Evolutionary conservation across 2,888 invertebrate species (phyloP), one percentile per base, ranked within the genome.

Genomic region (Hirtodrosophila trivittata): DNA sequence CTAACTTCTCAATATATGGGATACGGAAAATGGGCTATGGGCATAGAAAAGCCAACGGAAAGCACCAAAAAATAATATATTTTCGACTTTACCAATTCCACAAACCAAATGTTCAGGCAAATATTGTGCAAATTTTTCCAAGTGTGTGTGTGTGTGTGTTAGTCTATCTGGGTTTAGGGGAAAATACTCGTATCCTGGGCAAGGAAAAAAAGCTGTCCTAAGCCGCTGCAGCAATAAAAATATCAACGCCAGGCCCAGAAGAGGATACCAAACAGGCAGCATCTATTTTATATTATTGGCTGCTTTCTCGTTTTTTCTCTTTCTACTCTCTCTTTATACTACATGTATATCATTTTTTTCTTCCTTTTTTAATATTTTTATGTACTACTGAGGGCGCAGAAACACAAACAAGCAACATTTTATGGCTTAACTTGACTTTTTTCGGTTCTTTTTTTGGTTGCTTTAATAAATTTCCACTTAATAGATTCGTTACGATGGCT

Each of bases 401-500:
- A 14, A 10, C 49, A 39, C 58, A 67, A 67, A 78, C 66, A 64
- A 69, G 67, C 55, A 51, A 66, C 66, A 75, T 75, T 87, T 87
- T 77, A 85, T 76, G 76, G 78, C 78, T 76, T 57, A 74, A 78
- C 69, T 69, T 75, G 50, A 55, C 49, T 63, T 55, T 47, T 12
- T n/a, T 21, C 25, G n/a, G n/a, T 33, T 12, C 33, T 52, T 59
- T 26, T 10, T 42, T 57, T 64, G 35, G 66, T 76, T 73, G 77
- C 78, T 73, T 77, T 83, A 81, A 87, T 83, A 87, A 87, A 87
- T 87, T 87, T 85, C 75, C 81, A 83, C 86, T 85, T 85, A 85
- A 85, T 85, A 85, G 83, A 85, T 87, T 85, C 81, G 83, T 77
- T 76, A 83, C 71, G 73, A 82, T 84, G 69, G 52, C 72, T 71